These are phyloP conservation scores for Baryphthengus martii DNA, from an alignment of 2,113 vertebrate species.

Conservation along the genomic window DNA sequence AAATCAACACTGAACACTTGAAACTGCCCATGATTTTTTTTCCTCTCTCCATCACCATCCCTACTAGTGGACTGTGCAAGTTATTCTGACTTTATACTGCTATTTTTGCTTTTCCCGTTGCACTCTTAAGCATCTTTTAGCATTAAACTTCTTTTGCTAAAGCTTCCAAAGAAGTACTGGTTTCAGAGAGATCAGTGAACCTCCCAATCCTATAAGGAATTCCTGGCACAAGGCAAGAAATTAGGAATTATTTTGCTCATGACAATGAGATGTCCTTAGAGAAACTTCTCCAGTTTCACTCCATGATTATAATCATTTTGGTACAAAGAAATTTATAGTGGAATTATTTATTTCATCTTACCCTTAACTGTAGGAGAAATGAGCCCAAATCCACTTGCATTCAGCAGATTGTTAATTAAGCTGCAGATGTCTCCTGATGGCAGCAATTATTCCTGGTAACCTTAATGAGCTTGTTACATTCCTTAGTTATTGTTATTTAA, in stretches of 20 bases:
- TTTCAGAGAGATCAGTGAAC: background rate
- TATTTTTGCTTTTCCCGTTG: background rate
- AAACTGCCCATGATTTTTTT: rapidly evolving
- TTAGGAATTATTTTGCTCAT: background rate
- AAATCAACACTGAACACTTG: background rate
- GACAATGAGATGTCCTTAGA: background rate
- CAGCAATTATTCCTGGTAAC: conserved; percentile 41
- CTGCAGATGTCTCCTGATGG: background rate
- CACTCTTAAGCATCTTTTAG: background rate
- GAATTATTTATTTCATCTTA: background rate
- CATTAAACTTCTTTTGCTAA: background rate
- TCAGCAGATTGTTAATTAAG: background rate
- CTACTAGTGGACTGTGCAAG: background rate
- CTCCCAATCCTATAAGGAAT: background rate
- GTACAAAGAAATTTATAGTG: background rate
- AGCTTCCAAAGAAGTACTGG: background rate
- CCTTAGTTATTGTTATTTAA: conserved; percentile 10
- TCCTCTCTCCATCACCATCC: background rate
- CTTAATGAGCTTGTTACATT: conserved; percentile 28
- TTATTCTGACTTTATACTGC: background rate
- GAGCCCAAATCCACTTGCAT: background rate
- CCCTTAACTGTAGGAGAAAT: background rate
- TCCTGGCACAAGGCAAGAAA: background rate
- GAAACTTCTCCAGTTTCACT: background rate
- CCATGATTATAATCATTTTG: background rate